Evolutionary conservation across 1,140 invertebrate species (phyloP).

Genomic region (Phortica variegata): DNA sequence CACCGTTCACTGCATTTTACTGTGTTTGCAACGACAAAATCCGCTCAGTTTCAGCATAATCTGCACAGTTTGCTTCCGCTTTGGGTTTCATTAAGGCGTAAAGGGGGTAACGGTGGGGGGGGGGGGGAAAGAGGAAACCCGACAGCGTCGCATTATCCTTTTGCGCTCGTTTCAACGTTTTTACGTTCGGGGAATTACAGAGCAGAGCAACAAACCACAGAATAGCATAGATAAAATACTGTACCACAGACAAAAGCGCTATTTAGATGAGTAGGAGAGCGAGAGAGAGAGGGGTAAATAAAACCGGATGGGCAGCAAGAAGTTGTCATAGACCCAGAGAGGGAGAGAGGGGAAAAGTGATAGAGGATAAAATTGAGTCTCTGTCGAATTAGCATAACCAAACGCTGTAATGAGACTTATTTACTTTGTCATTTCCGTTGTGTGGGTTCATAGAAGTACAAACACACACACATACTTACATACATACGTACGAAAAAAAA

Average conservation of each 20-base stretch:
- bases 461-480: slow-evolving; percentile 6
- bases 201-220: slow-evolving; percentile 11
- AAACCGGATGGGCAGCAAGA: too few relatives aligned
- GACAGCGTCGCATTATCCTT: slow-evolving; percentile 41
- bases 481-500: slow-evolving; percentile 2
- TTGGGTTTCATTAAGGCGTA: slow-evolving; percentile 47
- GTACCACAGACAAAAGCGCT: too few relatives aligned
- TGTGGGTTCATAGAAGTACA: too few relatives aligned
- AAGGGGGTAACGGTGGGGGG: slow-evolving; percentile 8
- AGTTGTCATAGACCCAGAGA: too few relatives aligned
- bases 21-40: slow-evolving; percentile 42
- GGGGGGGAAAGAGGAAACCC: slow-evolving; percentile 32
- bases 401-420: slow-evolving; percentile 51
- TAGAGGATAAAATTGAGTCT: too few relatives aligned
- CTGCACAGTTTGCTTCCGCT: slow-evolving; percentile 49
- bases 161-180: slow-evolving; percentile 9
- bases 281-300: too few relatives aligned
- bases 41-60: slow-evolving; percentile 48
- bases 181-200: slow-evolving; percentile 31
- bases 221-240: slow-evolving; percentile 2
- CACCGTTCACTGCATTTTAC: too few relatives aligned
- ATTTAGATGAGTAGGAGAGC: too few relatives aligned
- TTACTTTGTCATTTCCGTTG: slow-evolving; percentile 50
- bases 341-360: too few relatives aligned
- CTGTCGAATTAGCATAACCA: slow-evolving; percentile 47